Evolutionary conservation across 2,797 vertebrate genomes (phyloP).

Genomic region (Netta rufina): DNA sequence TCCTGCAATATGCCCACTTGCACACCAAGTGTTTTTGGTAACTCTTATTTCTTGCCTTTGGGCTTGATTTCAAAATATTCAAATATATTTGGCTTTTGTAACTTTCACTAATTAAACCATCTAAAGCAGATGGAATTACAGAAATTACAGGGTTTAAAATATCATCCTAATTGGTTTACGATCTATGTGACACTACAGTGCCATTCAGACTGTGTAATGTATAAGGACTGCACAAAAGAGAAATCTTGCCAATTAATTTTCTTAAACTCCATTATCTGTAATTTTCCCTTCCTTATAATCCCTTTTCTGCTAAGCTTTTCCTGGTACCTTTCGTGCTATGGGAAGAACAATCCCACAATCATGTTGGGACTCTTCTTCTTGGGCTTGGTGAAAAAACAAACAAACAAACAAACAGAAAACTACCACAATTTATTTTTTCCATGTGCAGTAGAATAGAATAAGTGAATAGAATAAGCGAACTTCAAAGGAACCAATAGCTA

Average conservation of each 20-base stretch:
- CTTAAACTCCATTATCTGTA: conserved; percentile 69
- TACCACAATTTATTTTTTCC: background rate
- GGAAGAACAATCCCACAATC: background rate
- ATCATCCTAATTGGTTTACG: conserved; percentile 83
- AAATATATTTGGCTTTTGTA: conserved; percentile 85
- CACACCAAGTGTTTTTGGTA: conserved; percentile 73
- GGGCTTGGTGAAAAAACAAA: background rate
- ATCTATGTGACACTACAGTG: conserved; percentile 81
- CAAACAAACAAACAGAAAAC: background rate
- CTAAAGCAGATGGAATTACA: conserved; percentile 84
- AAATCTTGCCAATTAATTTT: conserved; percentile 76
- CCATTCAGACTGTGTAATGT: conserved; percentile 75
- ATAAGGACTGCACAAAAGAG: conserved; percentile 71
- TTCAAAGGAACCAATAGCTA: background rate
- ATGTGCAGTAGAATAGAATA: background rate
- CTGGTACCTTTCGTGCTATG: background rate
- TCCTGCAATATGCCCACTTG: conserved; percentile 64
- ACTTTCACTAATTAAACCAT: conserved; percentile 83
- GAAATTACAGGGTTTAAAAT: conserved; percentile 83
- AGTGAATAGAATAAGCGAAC: background rate
- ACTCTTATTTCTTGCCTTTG: conserved; percentile 77
- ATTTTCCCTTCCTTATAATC: conserved; percentile 29
- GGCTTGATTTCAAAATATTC: conserved; percentile 81
- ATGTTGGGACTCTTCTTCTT: background rate
- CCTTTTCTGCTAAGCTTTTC: conserved; percentile 3